phyloP scores from a whole-genome alignment of 2,797 vertebrate species.

The Danio tinwini region DNA sequence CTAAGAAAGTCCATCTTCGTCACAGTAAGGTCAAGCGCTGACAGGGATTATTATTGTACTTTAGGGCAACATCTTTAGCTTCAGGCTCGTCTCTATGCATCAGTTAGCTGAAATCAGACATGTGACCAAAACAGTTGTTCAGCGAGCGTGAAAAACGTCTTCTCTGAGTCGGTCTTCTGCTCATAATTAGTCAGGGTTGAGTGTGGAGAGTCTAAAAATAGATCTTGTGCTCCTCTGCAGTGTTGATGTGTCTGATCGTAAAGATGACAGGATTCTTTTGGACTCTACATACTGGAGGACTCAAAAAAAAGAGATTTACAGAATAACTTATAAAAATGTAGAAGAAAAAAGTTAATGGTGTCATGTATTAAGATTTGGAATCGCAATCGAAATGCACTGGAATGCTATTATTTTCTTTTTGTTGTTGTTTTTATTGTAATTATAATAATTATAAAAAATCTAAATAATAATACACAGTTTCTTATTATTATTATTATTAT shows the following conservation, averaged over 20 bases:
- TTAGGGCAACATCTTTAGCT: slow-evolving; percentile 63
- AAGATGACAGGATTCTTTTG: neutral
- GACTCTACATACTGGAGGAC: no score
- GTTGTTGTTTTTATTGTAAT: no score
- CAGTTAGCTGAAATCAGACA: slow-evolving; percentile 69
- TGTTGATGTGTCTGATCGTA: slow-evolving; percentile 13
- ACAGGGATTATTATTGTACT: slow-evolving; percentile 60
- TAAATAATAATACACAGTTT: no score
- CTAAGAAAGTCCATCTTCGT: slow-evolving; percentile 58
- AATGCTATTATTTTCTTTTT: no score
- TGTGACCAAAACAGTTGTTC: slow-evolving; percentile 68
- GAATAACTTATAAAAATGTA: no score
- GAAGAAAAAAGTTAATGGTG: no score
- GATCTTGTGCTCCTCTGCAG: slow-evolving; percentile 15
- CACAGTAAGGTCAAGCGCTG: slow-evolving; percentile 38
- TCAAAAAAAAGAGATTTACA: no score
- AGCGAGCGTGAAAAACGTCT: slow-evolving; percentile 42
- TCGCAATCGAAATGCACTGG: no score
- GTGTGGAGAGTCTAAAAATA: slow-evolving; percentile 57
- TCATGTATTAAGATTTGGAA: no score
- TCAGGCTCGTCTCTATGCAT: slow-evolving; percentile 58
- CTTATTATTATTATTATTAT: no score
- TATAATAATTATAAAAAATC: no score
- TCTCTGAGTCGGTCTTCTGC: slow-evolving; percentile 65
- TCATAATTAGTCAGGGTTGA: slow-evolving; percentile 59